Conservation (phyloP, 2,888 invertebrate genomes). For the Tetheella fluctuosa region DNA sequence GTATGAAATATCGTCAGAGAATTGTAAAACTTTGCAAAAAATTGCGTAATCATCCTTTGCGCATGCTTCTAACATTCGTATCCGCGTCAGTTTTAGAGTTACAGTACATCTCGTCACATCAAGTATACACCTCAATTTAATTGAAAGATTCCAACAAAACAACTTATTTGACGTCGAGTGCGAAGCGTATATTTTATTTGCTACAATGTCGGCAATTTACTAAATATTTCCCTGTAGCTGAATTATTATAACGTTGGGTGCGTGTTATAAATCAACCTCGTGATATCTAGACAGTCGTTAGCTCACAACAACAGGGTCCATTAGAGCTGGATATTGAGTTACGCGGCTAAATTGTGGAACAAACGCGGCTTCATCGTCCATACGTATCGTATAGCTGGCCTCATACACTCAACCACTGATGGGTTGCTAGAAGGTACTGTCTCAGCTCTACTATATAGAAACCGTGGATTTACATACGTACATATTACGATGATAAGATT, state of each 20-base stretch:
- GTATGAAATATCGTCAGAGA: constrained; percentile 29
- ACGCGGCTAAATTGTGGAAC: constrained; percentile 77
- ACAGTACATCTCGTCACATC: background rate
- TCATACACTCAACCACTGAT: constrained; percentile 40
- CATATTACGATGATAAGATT: too few relatives aligned
- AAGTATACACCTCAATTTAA: background rate
- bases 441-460: constrained; percentile 14
- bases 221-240: background rate
- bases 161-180: constrained; percentile 22
- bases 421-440: constrained; percentile 40
- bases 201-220: background rate
- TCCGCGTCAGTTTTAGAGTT: background rate
- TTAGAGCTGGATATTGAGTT: constrained; percentile 66
- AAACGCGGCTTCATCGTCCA: constrained; percentile 58
- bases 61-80: constrained; percentile 35
- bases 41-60: constrained; percentile 36
- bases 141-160: background rate
- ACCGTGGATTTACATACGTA: too few relatives aligned
- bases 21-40: constrained; percentile 32
- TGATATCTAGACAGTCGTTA: constrained; percentile 35
- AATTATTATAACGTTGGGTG: background rate
- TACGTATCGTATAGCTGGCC: constrained; percentile 60
- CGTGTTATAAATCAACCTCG: constrained; percentile 23
- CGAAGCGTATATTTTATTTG: constrained; percentile 6
- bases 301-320: constrained; percentile 56